Percentiles rank a stretch among this genome's conserved stretches.
phyloP scores from a whole-genome alignment of 2,797 vertebrate genomes.

The Apogon hyalosoma region DNA sequence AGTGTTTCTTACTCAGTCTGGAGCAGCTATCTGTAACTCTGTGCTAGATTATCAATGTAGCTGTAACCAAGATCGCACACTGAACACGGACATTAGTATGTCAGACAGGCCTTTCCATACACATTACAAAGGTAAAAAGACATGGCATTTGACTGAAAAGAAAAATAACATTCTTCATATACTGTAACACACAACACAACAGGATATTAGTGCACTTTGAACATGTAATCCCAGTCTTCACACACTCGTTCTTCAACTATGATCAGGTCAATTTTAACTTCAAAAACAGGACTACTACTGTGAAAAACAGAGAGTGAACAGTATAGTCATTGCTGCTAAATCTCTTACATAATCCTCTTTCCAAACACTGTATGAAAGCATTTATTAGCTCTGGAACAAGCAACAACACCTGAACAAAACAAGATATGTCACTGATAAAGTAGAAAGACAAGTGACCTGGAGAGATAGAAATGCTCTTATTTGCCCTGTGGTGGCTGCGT shows the following conservation, averaged over 20 bases:
- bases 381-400: conserved; percentile 11
- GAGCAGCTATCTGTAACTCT: conserved; percentile 39
- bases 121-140: conserved; percentile 8
- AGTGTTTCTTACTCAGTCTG: conserved; percentile 49
- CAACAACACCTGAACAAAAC: conserved; percentile 7
- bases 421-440: conserved; percentile 5
- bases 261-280: not conserved
- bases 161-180: conserved; percentile 51
- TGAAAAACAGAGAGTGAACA: conserved; percentile 25
- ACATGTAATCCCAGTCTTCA: conserved; percentile 3
- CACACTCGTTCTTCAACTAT: not conserved
- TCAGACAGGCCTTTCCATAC: conserved; percentile 1
- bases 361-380: conserved; percentile 16
- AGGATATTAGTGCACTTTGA: conserved; percentile 48
- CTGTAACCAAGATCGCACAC: conserved; percentile 44
- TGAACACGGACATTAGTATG: conserved; percentile 25
- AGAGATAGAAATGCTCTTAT: not conserved
- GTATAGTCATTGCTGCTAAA: conserved; percentile 15
- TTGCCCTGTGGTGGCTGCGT: too few species aligned
- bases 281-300: not conserved
- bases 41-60: conserved; percentile 10
- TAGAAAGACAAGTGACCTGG: not conserved
- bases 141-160: not conserved
- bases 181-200: conserved; percentile 56
- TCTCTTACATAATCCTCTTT: conserved; percentile 6